phyloP scores from a whole-genome alignment of 2,113 vertebrate genomes.

The Toxostoma redivivum region DNA sequence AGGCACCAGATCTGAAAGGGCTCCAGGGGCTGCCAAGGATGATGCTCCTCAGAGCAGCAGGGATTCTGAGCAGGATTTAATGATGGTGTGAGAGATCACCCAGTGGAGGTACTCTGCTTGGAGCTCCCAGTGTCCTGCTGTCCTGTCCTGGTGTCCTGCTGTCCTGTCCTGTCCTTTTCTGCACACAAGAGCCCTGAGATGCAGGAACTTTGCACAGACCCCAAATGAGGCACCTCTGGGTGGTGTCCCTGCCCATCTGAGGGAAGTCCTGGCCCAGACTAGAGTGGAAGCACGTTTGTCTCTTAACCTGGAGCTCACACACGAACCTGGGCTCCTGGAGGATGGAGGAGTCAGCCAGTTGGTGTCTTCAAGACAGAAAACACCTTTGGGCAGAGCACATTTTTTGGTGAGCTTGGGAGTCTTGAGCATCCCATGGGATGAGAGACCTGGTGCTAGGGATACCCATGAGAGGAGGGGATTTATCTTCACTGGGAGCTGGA shows the following conservation, averaged over 20 bases:
- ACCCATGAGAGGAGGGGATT: accelerated
- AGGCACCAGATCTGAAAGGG: neutral
- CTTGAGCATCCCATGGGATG: neutral
- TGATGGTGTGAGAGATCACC: accelerated
- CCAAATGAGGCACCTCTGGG: accelerated
- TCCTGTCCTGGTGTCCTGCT: too few relatives aligned
- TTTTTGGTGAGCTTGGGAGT: accelerated
- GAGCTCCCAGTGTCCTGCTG: neutral
- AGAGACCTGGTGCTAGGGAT: accelerated
- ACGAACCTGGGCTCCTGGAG: neutral
- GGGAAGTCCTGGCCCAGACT: neutral
- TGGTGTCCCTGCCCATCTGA: neutral
- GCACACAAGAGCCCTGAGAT: too few relatives aligned
- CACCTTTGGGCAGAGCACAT: neutral
- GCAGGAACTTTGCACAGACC: neutral
- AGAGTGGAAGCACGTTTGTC: accelerated
- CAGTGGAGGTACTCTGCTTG: accelerated
- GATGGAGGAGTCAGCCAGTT: accelerated
- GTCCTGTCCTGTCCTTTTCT: too few relatives aligned
- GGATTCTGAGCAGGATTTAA: neutral
- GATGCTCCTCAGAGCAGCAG: accelerated
- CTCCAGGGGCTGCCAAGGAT: accelerated
- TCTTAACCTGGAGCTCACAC: neutral
- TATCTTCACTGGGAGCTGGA: accelerated
- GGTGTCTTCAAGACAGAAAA: neutral